Percentiles rank a stretch among this genome's conserved stretches.
These are phyloP conservation scores for Eupeodes corollae DNA, from an alignment of 1,140 invertebrate species.

Conservation along the genomic window DNA sequence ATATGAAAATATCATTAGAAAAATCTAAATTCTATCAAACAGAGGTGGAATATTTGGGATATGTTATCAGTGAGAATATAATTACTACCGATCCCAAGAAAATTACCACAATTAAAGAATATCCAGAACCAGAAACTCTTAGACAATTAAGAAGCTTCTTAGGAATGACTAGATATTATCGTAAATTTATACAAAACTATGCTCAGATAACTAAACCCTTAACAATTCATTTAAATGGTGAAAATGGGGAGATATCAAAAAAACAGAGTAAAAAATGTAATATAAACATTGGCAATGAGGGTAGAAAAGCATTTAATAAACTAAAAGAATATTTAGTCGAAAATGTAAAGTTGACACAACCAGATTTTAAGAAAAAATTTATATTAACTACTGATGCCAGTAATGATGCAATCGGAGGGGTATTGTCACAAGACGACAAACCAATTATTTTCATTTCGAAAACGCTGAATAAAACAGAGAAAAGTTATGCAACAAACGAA, in stretches of 20 bases:
- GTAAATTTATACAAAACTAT: slow-evolving; percentile 21
- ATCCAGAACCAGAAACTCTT: slow-evolving; percentile 2
- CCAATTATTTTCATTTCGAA: slow-evolving; percentile 11
- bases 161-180: slow-evolving; percentile 7
- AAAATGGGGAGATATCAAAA: slow-evolving; percentile 1
- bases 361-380: slow-evolving; percentile 23
- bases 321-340: slow-evolving; percentile 32
- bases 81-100: slow-evolving; percentile 12
- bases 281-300: neutral
- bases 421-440: slow-evolving; percentile 22
- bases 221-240: slow-evolving; percentile 5
- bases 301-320: slow-evolving; percentile 27
- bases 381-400: slow-evolving; percentile 22
- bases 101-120: slow-evolving; percentile 10
- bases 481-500: slow-evolving; percentile 17
- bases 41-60: slow-evolving; percentile 10
- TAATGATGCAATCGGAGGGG: slow-evolving; percentile 18
- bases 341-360: slow-evolving; percentile 30
- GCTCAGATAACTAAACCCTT: slow-evolving; percentile 9
- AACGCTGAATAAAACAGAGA: slow-evolving; percentile 29
- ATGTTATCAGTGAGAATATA: slow-evolving; percentile 1
- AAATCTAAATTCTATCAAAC: slow-evolving; percentile 36
- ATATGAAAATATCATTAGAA: slow-evolving; percentile 36
- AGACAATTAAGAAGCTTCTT: slow-evolving; percentile 6
- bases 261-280: slow-evolving; percentile 1